A percentile compares a stretch with the other conserved stretches of the same genome.
These are phyloP conservation scores for Bovichtus diacanthus DNA, from an alignment of 2,797 vertebrate genomes.

Conservation along the genomic window DNA sequence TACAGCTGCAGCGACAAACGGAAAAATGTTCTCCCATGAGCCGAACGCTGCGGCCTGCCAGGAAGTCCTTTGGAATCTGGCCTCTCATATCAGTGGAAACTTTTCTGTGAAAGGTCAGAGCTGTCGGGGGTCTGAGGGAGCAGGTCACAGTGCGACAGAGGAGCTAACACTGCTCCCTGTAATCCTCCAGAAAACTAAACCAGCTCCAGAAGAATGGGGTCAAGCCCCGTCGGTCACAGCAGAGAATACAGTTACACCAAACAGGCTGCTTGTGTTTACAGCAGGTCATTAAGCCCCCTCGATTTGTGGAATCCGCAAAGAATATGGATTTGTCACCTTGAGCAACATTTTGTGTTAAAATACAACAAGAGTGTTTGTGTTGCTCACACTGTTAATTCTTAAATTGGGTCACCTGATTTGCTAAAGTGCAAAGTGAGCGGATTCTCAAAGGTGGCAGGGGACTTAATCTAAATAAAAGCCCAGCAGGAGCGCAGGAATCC, in stretches of 20 bases:
- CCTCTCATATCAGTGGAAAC: conserved; percentile 63
- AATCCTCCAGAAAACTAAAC: conserved; percentile 49
- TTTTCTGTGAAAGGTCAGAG: conserved; percentile 65
- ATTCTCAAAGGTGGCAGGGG: conserved; percentile 8
- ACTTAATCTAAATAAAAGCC: conserved; percentile 23
- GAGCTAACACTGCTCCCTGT: conserved; percentile 5
- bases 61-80: conserved; percentile 37
- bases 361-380: background rate
- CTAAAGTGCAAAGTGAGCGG: conserved; percentile 19
- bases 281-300: background rate
- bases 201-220: conserved; percentile 48
- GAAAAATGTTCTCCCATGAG: conserved; percentile 45
- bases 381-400: background rate
- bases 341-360: background rate
- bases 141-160: conserved; percentile 6
- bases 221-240: conserved; percentile 1
- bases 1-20: conserved; percentile 34
- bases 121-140: conserved; percentile 15
- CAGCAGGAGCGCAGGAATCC: conserved; percentile 11
- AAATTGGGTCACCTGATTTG: conserved; percentile 18
- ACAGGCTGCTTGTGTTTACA: conserved; percentile 16
- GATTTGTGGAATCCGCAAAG: conserved; percentile 4
- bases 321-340: background rate
- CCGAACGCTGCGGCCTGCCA: conserved; percentile 45
- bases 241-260: conserved; percentile 8